These are phyloP conservation scores for Drosophila tsacasi DNA, from an alignment of 1,140 invertebrate species.

Conservation along the genomic window DNA sequence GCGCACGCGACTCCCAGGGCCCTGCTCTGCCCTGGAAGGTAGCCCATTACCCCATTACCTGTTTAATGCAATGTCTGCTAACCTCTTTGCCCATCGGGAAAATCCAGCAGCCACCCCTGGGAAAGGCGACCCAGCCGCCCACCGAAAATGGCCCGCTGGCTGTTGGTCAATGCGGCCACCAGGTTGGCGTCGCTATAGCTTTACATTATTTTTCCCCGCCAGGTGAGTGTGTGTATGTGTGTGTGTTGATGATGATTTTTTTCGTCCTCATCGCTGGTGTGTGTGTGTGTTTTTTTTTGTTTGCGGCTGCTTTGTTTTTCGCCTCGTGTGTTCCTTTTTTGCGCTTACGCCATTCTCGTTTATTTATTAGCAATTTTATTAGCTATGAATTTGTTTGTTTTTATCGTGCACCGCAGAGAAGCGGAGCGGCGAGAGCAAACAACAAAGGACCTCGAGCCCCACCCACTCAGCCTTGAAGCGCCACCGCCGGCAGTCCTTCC, in stretches of 20 bases:
- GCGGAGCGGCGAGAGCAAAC: conserved; percentile 36
- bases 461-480: conserved; percentile 5
- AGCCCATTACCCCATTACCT: conserved; percentile 29
- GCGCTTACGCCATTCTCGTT: conserved; percentile 80
- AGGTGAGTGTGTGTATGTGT: conserved; percentile 21
- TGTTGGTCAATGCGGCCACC: conserved; percentile 80
- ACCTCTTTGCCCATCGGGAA: conserved; percentile 18
- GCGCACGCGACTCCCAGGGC: conserved; percentile 31
- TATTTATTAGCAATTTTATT: conserved; percentile 84
- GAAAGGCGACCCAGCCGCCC: conserved; percentile 15
- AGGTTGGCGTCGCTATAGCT: conserved; percentile 68
- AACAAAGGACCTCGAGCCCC: conserved; percentile 24
- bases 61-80: conserved; percentile 47
- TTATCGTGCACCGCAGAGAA: conserved; percentile 71
- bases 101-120: neutral
- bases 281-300: conserved; percentile 27
- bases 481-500: neutral
- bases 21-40: conserved; percentile 11
- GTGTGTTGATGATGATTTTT: conserved; percentile 37
- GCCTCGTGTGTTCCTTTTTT: conserved; percentile 77
- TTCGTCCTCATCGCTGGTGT: conserved; percentile 31
- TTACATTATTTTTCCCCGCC: conserved; percentile 59
- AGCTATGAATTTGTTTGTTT: conserved; percentile 84
- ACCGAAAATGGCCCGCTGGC: conserved; percentile 74
- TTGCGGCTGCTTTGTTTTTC: conserved; percentile 79